phyloP scores from a whole-genome alignment of 2,888 invertebrate genomes.

The Acheta domesticus region DNA sequence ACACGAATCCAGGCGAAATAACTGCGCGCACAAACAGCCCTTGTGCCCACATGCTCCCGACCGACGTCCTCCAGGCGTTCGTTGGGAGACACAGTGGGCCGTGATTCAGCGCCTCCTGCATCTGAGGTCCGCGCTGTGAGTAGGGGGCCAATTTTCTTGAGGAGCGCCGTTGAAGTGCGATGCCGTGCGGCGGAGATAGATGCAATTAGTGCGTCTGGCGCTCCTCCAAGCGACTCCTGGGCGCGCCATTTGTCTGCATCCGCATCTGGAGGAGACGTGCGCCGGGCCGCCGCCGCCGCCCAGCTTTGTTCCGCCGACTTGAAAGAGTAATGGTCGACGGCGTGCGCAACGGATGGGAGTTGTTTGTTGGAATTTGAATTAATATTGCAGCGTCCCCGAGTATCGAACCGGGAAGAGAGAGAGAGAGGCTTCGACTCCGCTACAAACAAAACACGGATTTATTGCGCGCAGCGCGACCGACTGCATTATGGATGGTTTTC shows the following conservation, averaged over 20 bases:
- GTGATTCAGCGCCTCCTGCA: no score
- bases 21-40: no score
- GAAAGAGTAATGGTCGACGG: not conserved
- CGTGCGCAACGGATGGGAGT: not conserved
- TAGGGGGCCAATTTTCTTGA: no score
- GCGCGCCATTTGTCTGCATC: not conserved
- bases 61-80: no score
- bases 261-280: not conserved
- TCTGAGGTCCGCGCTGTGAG: no score
- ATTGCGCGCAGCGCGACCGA: not conserved
- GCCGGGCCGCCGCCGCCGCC: not conserved
- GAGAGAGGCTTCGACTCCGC: not conserved
- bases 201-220: not conserved
- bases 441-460: slow-evolving; percentile 7
- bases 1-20: no score
- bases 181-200: not conserved
- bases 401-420: not conserved
- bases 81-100: no score
- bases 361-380: slow-evolving; percentile 8
- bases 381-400: not conserved
- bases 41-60: no score
- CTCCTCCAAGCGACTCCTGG: not conserved
- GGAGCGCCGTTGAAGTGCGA: not conserved
- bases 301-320: not conserved
- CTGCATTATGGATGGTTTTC: slow-evolving; percentile 18